Conservation (phyloP, 1,140 invertebrate species). For the Linepithema humile region DNA sequence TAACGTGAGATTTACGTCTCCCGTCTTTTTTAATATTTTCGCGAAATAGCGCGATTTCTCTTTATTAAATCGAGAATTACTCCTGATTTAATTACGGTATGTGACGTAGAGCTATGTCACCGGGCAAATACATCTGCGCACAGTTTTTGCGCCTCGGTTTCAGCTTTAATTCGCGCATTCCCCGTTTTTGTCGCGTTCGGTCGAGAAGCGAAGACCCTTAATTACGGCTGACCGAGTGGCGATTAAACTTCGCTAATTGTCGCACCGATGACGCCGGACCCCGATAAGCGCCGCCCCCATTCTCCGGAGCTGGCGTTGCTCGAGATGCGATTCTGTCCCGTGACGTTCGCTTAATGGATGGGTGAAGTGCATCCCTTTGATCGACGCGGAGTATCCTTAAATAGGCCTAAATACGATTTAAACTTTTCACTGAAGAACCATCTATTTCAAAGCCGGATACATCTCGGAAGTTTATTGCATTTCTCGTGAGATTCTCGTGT, state of each 20-base stretch:
- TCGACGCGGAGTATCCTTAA: background rate
- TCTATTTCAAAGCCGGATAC: background rate
- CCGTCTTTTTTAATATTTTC: too few species aligned
- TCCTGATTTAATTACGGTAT: background rate
- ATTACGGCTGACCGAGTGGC: constrained; percentile 57
- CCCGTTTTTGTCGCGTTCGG: constrained; percentile 38
- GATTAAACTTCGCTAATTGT: constrained; percentile 67
- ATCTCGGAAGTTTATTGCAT: background rate
- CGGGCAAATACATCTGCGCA: background rate
- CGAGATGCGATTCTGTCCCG: background rate
- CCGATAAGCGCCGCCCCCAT: constrained; percentile 17
- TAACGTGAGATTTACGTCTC: background rate
- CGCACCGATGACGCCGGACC: constrained; percentile 38
- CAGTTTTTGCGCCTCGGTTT: constrained; percentile 7
- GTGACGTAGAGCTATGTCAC: background rate
- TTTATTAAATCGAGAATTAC: background rate
- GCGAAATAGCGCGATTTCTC: background rate
- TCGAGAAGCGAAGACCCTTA: constrained; percentile 44
- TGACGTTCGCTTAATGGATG: constrained; percentile 3
- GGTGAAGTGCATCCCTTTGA: background rate
- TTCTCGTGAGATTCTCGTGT: constrained; percentile 3
- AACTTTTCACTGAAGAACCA: background rate
- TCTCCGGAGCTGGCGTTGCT: background rate
- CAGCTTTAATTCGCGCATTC: constrained; percentile 24
- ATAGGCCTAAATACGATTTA: background rate